phyloP scores from a whole-genome alignment of 1,140 invertebrate genomes.

The Leptopilina clavipes region DNA sequence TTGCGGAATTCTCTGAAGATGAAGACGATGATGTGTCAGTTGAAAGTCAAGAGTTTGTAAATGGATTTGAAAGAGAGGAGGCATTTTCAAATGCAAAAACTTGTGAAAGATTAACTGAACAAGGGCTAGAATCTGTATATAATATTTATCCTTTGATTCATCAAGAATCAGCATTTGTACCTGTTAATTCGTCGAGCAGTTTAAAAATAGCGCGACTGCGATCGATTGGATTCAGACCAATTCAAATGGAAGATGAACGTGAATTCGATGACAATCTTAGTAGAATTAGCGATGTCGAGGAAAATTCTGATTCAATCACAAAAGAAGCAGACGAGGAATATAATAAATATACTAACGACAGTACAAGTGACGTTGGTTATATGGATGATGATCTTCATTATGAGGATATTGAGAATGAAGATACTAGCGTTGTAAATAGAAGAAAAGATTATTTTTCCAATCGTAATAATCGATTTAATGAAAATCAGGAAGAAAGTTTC shows the following conservation, averaged over 20 bases:
- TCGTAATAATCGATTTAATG: background rate
- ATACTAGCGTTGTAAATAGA: conserved; percentile 34
- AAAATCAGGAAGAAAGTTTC: conserved; percentile 53
- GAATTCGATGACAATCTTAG: conserved; percentile 34
- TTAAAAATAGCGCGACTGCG: conserved; percentile 64
- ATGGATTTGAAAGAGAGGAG: conserved; percentile 25
- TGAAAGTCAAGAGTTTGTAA: background rate
- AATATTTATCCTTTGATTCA: conserved; percentile 38
- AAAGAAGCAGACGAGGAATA: conserved; percentile 66
- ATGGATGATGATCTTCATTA: conserved; percentile 70
- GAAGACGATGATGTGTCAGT: conserved; percentile 38
- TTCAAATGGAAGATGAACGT: conserved; percentile 41
- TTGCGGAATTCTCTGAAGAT: conserved; percentile 46
- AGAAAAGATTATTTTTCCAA: conserved; percentile 12
- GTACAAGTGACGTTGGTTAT: conserved; percentile 66
- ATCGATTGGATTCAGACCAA: conserved; percentile 71
- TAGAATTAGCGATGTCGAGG: conserved; percentile 38
- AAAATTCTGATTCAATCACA: conserved; percentile 38
- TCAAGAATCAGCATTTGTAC: conserved; percentile 64
- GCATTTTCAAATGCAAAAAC: background rate
- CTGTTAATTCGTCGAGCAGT: conserved; percentile 61
- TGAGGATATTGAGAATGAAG: conserved; percentile 70
- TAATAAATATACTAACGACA: conserved; percentile 68
- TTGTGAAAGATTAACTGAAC: background rate
- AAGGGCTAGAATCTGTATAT: conserved; percentile 21